Base-by-base conservation (phyloP, 1,140 invertebrate species). In the Trichonephila clavipes region DNA sequence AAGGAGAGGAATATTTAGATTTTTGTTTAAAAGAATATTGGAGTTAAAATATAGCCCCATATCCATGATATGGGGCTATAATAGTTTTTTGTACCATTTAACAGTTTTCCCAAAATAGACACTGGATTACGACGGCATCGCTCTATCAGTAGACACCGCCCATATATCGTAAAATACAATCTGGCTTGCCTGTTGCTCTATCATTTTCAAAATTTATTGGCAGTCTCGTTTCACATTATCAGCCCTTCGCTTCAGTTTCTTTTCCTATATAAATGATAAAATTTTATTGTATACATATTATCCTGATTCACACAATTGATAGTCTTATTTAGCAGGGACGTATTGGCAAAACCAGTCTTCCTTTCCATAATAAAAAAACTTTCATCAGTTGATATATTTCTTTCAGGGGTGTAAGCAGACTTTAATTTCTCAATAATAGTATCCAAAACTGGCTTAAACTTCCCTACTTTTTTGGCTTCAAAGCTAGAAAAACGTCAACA, bases 311-410 rank as follows among this genome's bases (percentile, higher is more conserved):
- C 62, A 86, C 34, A 91, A 44, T 64, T 64, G 58, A 59, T 86
- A 81, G 3, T 72, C 62, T 92, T 28, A 92, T 28, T 86, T 72
- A 58, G 34, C 10, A 62, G 90, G 59, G 14, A 85, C 40, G 19
- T 92, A 64, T 58, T 85, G 61, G 81, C 62, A 61, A 66, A 85
- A 86, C 24, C 12, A 86, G 18, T 82, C 40, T 66, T 40, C 58
- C 61, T 59, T 86, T 92, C 90, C 61, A 86, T 61, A 72, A 40
- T 51, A 69, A 61, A 40, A n/a, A 86, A 28, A 58, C 59, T 66
- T 86, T 87, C 64, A 61, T 92, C 72, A n/a, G 82, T 82, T 34
- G 28, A 77, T 81, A 82, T 90, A 62, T 82, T 81, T 24, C 28
- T 81, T 59, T 82, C 88, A 90, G 58, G 69, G 7, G 64, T 88